Evolutionary conservation across 1,140 invertebrate genomes (phyloP), one percentile per base, ranked within the genome.

Genomic region (Drosophila sp.): DNA sequence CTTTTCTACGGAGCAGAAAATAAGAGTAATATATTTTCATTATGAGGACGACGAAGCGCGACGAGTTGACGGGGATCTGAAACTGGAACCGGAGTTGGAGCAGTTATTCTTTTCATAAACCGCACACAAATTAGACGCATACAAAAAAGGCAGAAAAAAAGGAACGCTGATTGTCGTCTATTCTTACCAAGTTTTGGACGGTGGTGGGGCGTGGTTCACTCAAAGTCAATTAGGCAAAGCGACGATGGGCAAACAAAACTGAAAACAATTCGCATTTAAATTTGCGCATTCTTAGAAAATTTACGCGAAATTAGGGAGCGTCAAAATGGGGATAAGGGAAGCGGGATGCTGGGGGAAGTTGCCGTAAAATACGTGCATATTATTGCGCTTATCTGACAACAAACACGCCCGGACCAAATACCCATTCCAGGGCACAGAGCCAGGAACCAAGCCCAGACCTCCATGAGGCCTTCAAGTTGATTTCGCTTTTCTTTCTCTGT

Each of bases 241-340:
- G 75, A 62, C 70, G 63, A 50, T 51, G 83, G 36, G 29, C 82
- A 78, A 87, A 78, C 72, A 64, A 87, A 89, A 89, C 75, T 89
- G 82, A 89, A 87, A 87, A 87, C 82, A 87, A 87, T 89, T 89
- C 82, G 69, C 78, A 82, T 89, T 87, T 89, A 82, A 87, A 87
- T 89, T 87, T 86, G 75, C 75, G 78, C 72, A 79, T 87, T 87
- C 83, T 87, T 82, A 76, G 75, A 79, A 86, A 71, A 56, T 76
- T 14, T 58, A 13, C 53, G 41, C 56, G 65, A 45, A 46, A 27
- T 16, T 13, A 43, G 58, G 62, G 34, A 34, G 29, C 46, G 21
- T 5, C 64, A 7, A 38, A 46, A n/a, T 13, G 34, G 6, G 32
- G 32, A 11, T n/a, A 14, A 25, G 13, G 59, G 46, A 9, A 9